Evolutionary conservation across 2,888 invertebrate species (phyloP), one percentile per base, ranked within the genome.

Genomic region (Diplolepis rosae): DNA sequence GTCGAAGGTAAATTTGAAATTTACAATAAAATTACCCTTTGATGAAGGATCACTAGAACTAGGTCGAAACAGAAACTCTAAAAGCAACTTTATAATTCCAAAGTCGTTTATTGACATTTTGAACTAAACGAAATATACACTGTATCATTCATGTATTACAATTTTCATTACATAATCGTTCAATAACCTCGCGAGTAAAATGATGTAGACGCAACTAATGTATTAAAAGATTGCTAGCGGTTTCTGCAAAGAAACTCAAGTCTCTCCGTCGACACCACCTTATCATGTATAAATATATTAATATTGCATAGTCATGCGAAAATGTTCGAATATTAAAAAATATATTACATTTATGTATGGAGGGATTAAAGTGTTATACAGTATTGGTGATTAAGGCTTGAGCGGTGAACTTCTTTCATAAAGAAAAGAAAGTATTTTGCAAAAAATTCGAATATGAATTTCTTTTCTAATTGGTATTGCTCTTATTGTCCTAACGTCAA

Each of bases 261-360:
- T 61, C 24, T 1, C 71, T 35, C 71, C 72, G 66, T 69, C 45
- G 48, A 35, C 70, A 73, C 66, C 52, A 65, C 66, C 30, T 13
- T 72, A 56, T 52, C 79, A 75, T 71, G 70, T 65, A 80, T 79
- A 82, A 78, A 81, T 81, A 83, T 84, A 84, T 85, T 84, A 84
- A 85, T 87, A 87, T 87, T 85, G 86, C 87, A 83, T 82, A 77
- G 78, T 86, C 83, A 85, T 85, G 85, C 85, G 83, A 85, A 84
- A 84, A 82, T 82, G 68, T 80, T 82, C 80, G 78, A 85, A 82
- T 77, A 74, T 82, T 81, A 83, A 82, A 84, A 85, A 84, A 85
- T 84, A 84, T 84, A 84, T 81, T 79, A 78, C 77, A 66, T 68
- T 50, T 66, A 80, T 82, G 75, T 82, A 83, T 84, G 84, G 86